Percentiles rank a stretch among this genome's conserved stretches.
Conservation (phyloP, 2,113 vertebrate genomes). For the Pollachius pollachius region DNA sequence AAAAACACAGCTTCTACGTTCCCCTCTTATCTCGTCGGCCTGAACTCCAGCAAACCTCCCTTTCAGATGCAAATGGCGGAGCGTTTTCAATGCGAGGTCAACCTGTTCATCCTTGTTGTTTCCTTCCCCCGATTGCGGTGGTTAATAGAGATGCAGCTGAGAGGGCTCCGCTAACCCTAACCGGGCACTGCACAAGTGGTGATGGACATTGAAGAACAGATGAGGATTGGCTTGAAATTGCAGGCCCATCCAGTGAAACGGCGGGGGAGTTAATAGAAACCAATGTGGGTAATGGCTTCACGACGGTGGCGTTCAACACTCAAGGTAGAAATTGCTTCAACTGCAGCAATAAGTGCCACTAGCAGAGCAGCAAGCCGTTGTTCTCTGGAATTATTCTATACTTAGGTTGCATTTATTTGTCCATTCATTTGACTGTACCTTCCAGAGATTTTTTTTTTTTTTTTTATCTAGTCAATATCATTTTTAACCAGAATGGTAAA, state of each 20-base stretch:
- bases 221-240: background rate
- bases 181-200: conserved; percentile 26
- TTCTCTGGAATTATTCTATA: background rate
- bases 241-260: background rate
- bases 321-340: conserved; percentile 5
- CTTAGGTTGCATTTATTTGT: background rate
- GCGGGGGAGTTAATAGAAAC: background rate
- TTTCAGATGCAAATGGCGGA: conserved; percentile 64
- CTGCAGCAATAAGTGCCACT: too few species aligned
- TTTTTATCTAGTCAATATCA: too few species aligned
- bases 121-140: conserved; percentile 13
- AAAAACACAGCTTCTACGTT: conserved; percentile 20
- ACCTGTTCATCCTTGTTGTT: conserved; percentile 36
- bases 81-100: conserved; percentile 62
- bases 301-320: conserved; percentile 3
- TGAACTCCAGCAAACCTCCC: conserved; percentile 54
- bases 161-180: conserved; percentile 17
- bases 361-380: background rate
- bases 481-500: too few species aligned
- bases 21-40: conserved; percentile 42
- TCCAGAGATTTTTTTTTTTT: too few species aligned
- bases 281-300: conserved; percentile 10
- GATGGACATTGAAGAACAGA: conserved; percentile 12
- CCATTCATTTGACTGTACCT: too few species aligned
- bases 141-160: conserved; percentile 61